Evolutionary conservation across 2,888 invertebrate species (phyloP).

Genomic region (Drosophila glabriapex): DNA sequence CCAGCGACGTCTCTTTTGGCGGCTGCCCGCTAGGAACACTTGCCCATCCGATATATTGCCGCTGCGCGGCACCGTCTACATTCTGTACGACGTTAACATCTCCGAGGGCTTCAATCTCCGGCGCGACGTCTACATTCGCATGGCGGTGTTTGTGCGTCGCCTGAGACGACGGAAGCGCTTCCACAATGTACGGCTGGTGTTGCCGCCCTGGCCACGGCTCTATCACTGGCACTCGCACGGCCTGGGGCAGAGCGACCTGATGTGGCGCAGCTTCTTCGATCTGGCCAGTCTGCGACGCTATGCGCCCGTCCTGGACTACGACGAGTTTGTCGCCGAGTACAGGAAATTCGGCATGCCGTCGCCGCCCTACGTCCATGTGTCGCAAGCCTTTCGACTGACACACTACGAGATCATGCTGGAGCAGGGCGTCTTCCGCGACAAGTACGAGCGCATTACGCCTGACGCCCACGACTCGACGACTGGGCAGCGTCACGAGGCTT

Average conservation of each 20-base stretch:
- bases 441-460: conserved; percentile 89
- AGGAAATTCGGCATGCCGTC: conserved; percentile 68
- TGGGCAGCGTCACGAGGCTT: conserved; percentile 29
- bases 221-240: conserved; percentile 94
- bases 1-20: conserved; percentile 35
- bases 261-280: conserved; percentile 96
- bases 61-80: conserved; percentile 85
- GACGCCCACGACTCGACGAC: conserved; percentile 85
- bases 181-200: conserved; percentile 89
- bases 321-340: conserved; percentile 91
- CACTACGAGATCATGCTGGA: conserved; percentile 94
- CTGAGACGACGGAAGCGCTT: conserved; percentile 86
- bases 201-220: conserved; percentile 96
- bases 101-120: conserved; percentile 98
- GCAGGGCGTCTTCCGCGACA: conserved; percentile 92
- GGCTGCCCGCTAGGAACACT: conserved; percentile 17
- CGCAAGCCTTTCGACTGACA: conserved; percentile 92
- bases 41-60: conserved; percentile 56
- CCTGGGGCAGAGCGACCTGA: conserved; percentile 87
- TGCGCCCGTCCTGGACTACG: conserved; percentile 92
- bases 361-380: conserved; percentile 86
- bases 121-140: conserved; percentile 97
- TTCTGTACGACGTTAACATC: conserved; percentile 97
- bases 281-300: conserved; percentile 90
- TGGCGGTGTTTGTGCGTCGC: conserved; percentile 92